These are phyloP conservation scores for Periophthalmodon schlosseri DNA, from an alignment of 2,113 vertebrate species.

Conservation along the genomic window DNA sequence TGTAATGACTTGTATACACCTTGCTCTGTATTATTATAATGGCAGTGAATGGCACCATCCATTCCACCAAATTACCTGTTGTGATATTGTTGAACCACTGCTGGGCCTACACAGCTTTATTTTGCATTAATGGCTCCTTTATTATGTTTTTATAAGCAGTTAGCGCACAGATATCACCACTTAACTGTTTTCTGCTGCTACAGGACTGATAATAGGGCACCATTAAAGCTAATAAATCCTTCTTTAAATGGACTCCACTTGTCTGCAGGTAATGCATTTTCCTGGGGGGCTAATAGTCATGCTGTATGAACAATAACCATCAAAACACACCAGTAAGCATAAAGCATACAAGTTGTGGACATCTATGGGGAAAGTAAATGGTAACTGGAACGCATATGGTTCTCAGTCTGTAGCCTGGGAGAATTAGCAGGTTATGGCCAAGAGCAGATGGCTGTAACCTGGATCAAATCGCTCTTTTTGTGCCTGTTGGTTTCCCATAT, in stretches of 20 bases:
- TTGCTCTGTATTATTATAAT: background rate
- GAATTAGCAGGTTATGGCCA: slow-evolving; percentile 2
- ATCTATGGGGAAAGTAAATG: background rate
- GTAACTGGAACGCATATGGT: background rate
- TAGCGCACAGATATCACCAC: background rate
- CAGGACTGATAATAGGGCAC: slow-evolving; percentile 1
- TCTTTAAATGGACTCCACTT: slow-evolving; percentile 7
- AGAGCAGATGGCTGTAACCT: slow-evolving; percentile 6
- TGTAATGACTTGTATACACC: background rate
- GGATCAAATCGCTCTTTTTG: background rate
- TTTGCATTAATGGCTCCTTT: slow-evolving; percentile 6
- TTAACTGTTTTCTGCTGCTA: background rate
- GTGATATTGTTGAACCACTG: slow-evolving; percentile 5
- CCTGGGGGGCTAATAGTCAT: slow-evolving; percentile 6
- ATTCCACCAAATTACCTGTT: slow-evolving; percentile 3
- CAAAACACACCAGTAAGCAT: slow-evolving; percentile 10
- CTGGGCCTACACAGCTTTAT: background rate
- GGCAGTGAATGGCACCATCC: background rate
- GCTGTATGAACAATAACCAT: slow-evolving; percentile 3
- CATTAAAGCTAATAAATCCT: slow-evolving; percentile 13
- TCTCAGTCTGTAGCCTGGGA: background rate
- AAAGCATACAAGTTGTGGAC: background rate
- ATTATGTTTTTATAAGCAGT: slow-evolving; percentile 7
- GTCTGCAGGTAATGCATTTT: background rate
- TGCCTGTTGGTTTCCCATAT: background rate